Conservation (phyloP, 2,113 vertebrate species). For the Plecturocebus donacophilus region DNA sequence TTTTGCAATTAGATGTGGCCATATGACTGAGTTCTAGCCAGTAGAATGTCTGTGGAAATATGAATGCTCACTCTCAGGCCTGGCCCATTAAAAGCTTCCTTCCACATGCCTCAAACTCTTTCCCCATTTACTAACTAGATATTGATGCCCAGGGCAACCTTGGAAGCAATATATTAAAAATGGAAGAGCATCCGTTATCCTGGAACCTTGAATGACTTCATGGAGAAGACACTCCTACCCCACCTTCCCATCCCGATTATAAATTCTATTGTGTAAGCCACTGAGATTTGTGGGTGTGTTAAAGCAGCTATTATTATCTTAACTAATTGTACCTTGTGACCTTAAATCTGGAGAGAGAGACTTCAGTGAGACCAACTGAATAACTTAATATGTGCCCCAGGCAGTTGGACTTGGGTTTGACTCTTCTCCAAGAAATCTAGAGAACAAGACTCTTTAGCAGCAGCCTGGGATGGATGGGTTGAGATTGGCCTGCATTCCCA, state of each 20-base stretch:
- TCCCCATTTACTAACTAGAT: neutral
- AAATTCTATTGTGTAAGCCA: neutral
- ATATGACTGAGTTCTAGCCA: neutral
- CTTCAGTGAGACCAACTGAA: neutral
- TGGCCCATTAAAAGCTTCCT: neutral
- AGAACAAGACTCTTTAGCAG: neutral
- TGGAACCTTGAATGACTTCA: neutral
- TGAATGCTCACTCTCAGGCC: neutral
- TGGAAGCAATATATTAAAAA: neutral
- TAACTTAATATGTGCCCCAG: neutral
- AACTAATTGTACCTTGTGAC: neutral
- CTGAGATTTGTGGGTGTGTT: neutral
- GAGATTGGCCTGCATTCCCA: neutral
- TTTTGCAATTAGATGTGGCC: neutral
- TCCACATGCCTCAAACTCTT: neutral
- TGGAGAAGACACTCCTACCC: neutral
- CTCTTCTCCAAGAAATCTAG: neutral
- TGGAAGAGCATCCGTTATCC: neutral
- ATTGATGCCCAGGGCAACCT: neutral
- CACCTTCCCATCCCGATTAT: neutral
- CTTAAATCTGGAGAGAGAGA: neutral
- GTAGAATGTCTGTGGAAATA: neutral
- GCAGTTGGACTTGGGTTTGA: neutral
- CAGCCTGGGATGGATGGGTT: neutral
- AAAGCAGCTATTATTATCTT: neutral